These are phyloP conservation scores for Corythornis vintsioides DNA, from an alignment of 2,113 vertebrate species.

Conservation along the genomic window DNA sequence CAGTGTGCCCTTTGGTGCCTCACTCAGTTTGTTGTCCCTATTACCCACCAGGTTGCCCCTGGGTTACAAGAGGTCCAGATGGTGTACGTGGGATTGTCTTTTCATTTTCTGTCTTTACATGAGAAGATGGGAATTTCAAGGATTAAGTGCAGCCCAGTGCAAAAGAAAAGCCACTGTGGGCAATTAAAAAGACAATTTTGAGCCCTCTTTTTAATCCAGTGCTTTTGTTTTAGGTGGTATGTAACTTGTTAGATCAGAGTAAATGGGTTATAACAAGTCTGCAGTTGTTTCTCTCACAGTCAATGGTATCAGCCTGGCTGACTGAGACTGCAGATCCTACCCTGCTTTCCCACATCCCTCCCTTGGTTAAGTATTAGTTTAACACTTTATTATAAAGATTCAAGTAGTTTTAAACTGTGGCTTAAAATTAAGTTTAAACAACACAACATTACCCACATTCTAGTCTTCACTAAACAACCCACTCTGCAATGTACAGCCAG, in stretches of 20 bases:
- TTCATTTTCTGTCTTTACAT: background rate
- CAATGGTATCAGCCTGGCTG: background rate
- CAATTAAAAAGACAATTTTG: background rate
- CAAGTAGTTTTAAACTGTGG: background rate
- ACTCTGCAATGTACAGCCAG: background rate
- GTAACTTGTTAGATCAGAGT: background rate
- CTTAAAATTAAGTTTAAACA: background rate
- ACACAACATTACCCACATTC: background rate
- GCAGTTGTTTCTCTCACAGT: background rate
- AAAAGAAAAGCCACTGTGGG: background rate
- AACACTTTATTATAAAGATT: background rate
- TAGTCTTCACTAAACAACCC: background rate
- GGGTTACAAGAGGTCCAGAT: background rate
- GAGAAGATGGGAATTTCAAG: background rate
- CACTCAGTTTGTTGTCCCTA: rapidly evolving
- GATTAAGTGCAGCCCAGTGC: background rate
- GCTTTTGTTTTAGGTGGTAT: background rate
- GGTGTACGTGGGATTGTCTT: background rate
- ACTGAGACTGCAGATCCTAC: background rate
- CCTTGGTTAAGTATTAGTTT: background rate
- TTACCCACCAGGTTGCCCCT: too few relatives aligned
- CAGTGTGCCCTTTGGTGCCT: background rate
- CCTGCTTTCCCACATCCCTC: background rate
- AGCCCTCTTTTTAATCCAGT: background rate
- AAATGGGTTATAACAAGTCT: background rate